phyloP scores from a whole-genome alignment of 2,797 vertebrate species.

The Acanthiza pusilla region DNA sequence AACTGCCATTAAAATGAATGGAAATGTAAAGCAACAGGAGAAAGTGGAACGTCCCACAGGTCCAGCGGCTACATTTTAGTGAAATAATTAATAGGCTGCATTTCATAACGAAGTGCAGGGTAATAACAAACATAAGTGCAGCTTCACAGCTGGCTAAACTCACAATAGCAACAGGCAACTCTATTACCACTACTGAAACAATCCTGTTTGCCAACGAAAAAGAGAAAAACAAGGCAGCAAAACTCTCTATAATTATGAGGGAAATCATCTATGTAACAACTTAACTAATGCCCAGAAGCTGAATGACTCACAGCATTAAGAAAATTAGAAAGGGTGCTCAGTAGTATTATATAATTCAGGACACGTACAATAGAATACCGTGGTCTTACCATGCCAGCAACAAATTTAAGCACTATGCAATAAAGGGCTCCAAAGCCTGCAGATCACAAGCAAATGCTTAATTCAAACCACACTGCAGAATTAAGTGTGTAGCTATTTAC shows the following conservation, averaged over 20 bases:
- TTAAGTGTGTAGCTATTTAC: not conserved
- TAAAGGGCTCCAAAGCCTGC: not conserved
- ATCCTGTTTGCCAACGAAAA: conserved; percentile 35
- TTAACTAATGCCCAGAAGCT: conserved; percentile 60
- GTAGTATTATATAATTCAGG: conserved; percentile 27
- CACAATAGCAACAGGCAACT: conserved; percentile 49
- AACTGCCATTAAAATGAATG: not conserved
- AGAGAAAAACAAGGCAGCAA: conserved; percentile 53
- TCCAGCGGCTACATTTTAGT: not conserved
- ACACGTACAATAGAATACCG: not conserved
- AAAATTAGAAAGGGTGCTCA: conserved; percentile 52
- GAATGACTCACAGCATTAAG: conserved; percentile 52
- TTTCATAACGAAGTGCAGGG: not conserved
- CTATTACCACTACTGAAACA: conserved; percentile 43
- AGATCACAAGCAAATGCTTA: not conserved
- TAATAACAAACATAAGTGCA: conserved; percentile 11
- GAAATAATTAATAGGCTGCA: conserved; percentile 24
- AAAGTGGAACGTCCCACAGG: not conserved
- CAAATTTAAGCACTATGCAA: not conserved
- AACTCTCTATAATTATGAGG: conserved; percentile 47
- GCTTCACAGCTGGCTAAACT: conserved; percentile 57
- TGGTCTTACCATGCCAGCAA: not conserved
- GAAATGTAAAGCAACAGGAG: not conserved
- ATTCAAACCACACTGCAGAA: not conserved
- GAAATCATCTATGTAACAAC: conserved; percentile 68